Conservation (phyloP, 2,888 invertebrate genomes). For the Pseudococcus viburni region DNA sequence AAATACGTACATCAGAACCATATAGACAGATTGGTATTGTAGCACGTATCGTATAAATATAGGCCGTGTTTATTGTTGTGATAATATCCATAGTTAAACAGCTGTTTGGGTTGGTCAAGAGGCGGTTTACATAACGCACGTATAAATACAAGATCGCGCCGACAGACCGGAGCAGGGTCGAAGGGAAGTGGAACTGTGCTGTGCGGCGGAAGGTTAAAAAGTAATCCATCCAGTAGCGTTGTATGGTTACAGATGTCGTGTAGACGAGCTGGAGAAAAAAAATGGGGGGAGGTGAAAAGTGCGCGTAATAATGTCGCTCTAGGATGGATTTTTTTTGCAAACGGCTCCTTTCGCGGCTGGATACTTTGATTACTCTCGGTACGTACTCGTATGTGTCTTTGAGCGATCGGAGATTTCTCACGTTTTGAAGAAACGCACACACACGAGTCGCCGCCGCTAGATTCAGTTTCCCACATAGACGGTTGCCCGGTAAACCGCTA, state of each 20-base stretch:
- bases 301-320: constrained; percentile 36
- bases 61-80: constrained; percentile 45
- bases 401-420: constrained; percentile 52
- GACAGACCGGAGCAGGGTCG: not conserved
- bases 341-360: constrained; percentile 45
- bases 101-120: constrained; percentile 61
- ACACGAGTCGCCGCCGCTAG: not conserved
- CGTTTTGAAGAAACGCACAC: constrained; percentile 19
- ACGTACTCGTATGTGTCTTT: not conserved
- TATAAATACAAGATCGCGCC: not conserved
- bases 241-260: constrained; percentile 24
- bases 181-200: not conserved
- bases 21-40: constrained; percentile 13
- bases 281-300: not conserved
- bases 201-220: constrained; percentile 3
- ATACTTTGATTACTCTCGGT: constrained; percentile 39
- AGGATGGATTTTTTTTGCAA: constrained; percentile 19
- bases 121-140: constrained; percentile 55
- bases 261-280: not conserved
- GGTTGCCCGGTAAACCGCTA: not conserved
- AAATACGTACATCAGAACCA: too few species aligned
- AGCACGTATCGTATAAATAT: not conserved
- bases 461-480: not conserved
- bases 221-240: constrained; percentile 55
- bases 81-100: constrained; percentile 53